phyloP scores from a whole-genome alignment of 2,888 invertebrate genomes.

The Drosophila kambysellisi region DNA sequence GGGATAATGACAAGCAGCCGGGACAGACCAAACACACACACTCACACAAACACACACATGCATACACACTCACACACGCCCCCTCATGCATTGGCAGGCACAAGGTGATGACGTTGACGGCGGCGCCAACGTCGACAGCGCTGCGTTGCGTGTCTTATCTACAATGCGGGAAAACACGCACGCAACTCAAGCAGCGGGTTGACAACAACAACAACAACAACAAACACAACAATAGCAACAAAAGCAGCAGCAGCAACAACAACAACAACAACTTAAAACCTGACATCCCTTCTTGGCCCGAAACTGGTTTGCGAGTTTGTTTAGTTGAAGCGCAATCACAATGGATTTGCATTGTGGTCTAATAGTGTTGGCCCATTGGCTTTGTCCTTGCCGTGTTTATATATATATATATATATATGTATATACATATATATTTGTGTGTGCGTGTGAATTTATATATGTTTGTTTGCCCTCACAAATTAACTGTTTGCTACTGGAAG shows the following conservation, averaged over 20 bases:
- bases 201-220: conserved; percentile 40
- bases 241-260: conserved; percentile 17
- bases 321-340: conserved; percentile 51
- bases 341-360: conserved; percentile 56
- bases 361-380: conserved; percentile 49
- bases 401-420: neutral
- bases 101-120: conserved; percentile 64
- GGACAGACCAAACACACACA: conserved; percentile 18
- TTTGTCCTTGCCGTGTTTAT: conserved; percentile 24
- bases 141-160: conserved; percentile 78
- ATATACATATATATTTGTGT: too few species aligned
- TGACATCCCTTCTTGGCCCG: conserved; percentile 25
- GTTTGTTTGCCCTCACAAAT: conserved; percentile 39
- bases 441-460: neutral
- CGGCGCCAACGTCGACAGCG: conserved; percentile 42
- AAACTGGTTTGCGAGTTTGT: conserved; percentile 3
- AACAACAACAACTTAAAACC: conserved; percentile 22
- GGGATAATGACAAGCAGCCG: conserved; percentile 76
- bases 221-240: conserved; percentile 13
- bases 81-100: conserved; percentile 56
- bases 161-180: conserved; percentile 78
- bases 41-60: conserved; percentile 16
- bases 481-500: conserved; percentile 24
- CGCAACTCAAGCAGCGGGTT: conserved; percentile 64
- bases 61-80: conserved; percentile 11